These are phyloP conservation scores for Atta cephalotes DNA, from an alignment of 1,140 invertebrate genomes.

Conservation along the genomic window DNA sequence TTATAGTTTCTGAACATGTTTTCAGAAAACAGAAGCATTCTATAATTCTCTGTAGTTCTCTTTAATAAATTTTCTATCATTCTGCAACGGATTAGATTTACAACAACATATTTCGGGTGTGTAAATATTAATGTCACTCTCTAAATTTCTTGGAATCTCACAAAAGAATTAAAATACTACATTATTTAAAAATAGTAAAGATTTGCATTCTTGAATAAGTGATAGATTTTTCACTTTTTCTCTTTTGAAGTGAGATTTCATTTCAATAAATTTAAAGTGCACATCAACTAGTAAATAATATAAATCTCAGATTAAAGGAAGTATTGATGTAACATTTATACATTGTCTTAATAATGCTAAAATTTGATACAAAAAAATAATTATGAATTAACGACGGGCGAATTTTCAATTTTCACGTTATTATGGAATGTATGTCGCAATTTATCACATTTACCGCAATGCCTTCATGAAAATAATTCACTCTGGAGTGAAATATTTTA, in stretches of 20 bases:
- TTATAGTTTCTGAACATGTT: neutral
- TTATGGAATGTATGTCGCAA: conserved; percentile 28
- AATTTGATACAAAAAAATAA: neutral
- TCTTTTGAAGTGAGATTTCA: too few relatives aligned
- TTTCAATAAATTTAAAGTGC: too few relatives aligned
- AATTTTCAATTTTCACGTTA: conserved; percentile 4
- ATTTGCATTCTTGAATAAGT: too few relatives aligned
- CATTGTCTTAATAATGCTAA: neutral
- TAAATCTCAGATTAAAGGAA: neutral
- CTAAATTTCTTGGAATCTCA: too few relatives aligned
- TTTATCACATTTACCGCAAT: conserved; percentile 39
- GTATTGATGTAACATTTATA: neutral
- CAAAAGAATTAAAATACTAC: too few relatives aligned
- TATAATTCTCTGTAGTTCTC: neutral
- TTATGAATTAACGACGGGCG: neutral
- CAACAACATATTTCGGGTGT: neutral
- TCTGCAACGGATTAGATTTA: neutral
- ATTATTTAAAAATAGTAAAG: too few relatives aligned
- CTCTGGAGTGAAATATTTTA: neutral
- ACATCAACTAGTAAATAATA: neutral
- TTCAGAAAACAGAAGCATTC: neutral
- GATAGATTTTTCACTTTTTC: too few relatives aligned
- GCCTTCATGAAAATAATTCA: conserved; percentile 14
- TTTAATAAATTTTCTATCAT: neutral
- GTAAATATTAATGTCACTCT: neutral